Evolutionary conservation across 2,797 vertebrate species (phyloP).

Genomic region (Cichlasoma orientale): DNA sequence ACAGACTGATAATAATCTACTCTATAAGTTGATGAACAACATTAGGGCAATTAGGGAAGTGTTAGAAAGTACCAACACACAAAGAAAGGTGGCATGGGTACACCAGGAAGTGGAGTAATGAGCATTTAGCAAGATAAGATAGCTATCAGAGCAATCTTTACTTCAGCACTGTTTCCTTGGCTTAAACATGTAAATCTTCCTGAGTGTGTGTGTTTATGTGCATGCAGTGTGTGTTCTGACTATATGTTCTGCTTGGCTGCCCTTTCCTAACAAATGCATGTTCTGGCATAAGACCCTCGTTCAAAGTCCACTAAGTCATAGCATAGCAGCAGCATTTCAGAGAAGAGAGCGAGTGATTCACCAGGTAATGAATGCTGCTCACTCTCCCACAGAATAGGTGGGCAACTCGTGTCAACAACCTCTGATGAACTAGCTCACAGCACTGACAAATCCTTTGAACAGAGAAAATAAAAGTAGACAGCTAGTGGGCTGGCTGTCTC

Average conservation of each 20-base stretch:
- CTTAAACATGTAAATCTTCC: constrained; percentile 20
- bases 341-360: constrained; percentile 48
- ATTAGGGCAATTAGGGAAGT: background rate
- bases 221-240: constrained; percentile 11
- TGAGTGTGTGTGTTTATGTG: constrained; percentile 24
- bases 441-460: constrained; percentile 32
- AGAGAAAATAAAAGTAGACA: constrained; percentile 41
- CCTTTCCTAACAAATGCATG: constrained; percentile 36
- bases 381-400: constrained; percentile 48
- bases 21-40: constrained; percentile 17
- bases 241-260: constrained; percentile 31
- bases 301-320: constrained; percentile 52
- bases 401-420: constrained; percentile 49
- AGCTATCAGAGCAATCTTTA: constrained; percentile 38
- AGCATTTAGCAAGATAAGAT: constrained; percentile 39
- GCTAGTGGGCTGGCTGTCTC: constrained; percentile 30
- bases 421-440: constrained; percentile 36
- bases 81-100: constrained; percentile 1
- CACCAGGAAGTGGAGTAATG: constrained; percentile 47
- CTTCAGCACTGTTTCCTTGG: background rate
- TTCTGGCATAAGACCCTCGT: constrained; percentile 26
- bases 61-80: constrained; percentile 7
- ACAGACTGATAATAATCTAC: background rate
- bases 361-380: constrained; percentile 36
- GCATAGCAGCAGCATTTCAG: constrained; percentile 26